Evolutionary conservation across 2,888 invertebrate species (phyloP).

Genomic region (Dynastes tityus): DNA sequence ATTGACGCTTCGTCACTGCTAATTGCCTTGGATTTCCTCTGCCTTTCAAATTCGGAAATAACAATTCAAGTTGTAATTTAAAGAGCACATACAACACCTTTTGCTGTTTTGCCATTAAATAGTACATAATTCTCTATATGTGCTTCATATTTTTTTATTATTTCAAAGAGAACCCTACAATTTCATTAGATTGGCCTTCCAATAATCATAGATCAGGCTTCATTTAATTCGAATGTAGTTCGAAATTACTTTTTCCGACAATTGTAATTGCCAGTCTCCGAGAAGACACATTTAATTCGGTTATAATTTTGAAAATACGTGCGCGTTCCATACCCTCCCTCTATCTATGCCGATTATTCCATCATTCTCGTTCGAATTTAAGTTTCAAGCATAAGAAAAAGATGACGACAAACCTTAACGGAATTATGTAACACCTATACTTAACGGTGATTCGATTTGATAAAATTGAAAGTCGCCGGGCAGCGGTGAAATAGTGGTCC

Average conservation of each 20-base stretch:
- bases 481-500: constrained; percentile 28
- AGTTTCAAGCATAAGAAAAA: constrained; percentile 16
- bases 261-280: constrained; percentile 51
- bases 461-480: constrained; percentile 41
- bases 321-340: constrained; percentile 20
- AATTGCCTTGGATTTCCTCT: no score
- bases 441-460: constrained; percentile 44
- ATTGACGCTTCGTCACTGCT: no score
- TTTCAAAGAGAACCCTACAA: constrained; percentile 53
- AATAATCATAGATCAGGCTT: constrained; percentile 54
- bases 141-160: no score
- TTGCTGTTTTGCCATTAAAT: no score
- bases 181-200: constrained; percentile 51
- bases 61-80: no score
- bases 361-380: constrained; percentile 24
- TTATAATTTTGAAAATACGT: constrained; percentile 49
- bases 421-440: constrained; percentile 45
- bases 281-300: constrained; percentile 54
- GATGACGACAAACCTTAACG: constrained; percentile 13
- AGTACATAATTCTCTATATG: no score
- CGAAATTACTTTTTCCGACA: constrained; percentile 52
- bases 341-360: constrained; percentile 14
- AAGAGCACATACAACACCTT: no score
- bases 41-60: no score
- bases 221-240: constrained; percentile 50